Conservation (phyloP, 1,140 invertebrate species). For the Sweltsa coloradensis region DNA sequence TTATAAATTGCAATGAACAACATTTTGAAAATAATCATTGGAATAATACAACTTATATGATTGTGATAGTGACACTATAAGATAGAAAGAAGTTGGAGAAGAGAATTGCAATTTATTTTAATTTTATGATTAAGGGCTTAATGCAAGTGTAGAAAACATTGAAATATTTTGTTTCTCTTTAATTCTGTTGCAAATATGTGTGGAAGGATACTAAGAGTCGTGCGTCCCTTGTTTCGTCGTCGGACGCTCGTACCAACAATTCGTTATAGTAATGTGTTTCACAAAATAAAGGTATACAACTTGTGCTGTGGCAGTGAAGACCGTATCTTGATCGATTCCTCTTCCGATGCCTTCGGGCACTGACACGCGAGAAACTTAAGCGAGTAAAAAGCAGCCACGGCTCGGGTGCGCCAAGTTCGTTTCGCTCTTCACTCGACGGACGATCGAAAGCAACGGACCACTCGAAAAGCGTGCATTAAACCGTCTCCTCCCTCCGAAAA, state of each 20-base stretch:
- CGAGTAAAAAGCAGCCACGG: too few species aligned
- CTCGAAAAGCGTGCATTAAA: too few species aligned
- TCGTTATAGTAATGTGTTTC: constrained; percentile 3
- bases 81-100: constrained; percentile 1
- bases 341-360: too few species aligned
- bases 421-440: too few species aligned
- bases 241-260: neutral
- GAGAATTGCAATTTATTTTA: neutral
- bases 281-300: constrained; percentile 13
- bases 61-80: constrained; percentile 3
- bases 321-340: constrained; percentile 11
- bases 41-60: neutral
- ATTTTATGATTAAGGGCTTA: constrained; percentile 5
- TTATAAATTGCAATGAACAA: neutral
- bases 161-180: neutral
- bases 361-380: too few species aligned
- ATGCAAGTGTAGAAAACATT: constrained; percentile 8
- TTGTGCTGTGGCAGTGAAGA: constrained; percentile 13
- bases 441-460: too few species aligned
- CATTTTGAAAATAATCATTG: neutral
- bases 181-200: constrained; percentile 6
- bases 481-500: too few species aligned
- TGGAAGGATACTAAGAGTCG: constrained; percentile 5
- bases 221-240: neutral
- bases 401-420: too few species aligned